These are phyloP conservation scores for Euphydryas editha DNA, from an alignment of 2,888 invertebrate genomes.

Conservation along the genomic window DNA sequence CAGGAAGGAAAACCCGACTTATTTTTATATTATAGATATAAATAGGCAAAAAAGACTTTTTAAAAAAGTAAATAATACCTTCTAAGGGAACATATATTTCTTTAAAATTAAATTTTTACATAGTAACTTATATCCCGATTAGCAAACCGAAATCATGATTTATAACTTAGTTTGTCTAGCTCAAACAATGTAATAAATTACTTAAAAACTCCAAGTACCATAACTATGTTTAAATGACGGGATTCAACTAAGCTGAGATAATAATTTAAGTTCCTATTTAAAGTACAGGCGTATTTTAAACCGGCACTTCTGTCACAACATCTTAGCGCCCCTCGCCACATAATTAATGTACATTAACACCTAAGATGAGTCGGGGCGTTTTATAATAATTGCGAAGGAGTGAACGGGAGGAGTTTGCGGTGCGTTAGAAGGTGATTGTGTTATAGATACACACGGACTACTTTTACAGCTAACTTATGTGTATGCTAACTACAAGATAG, in stretches of 20 bases:
- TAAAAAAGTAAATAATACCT: too few relatives aligned
- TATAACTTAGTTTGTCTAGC: background rate
- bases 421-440: slow-evolving; percentile 53
- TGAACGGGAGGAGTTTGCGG: slow-evolving; percentile 55
- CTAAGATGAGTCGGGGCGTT: slow-evolving; percentile 65
- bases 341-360: slow-evolving; percentile 77
- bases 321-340: slow-evolving; percentile 58
- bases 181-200: background rate
- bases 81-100: too few relatives aligned
- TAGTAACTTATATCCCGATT: background rate
- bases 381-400: slow-evolving; percentile 61
- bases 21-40: too few relatives aligned
- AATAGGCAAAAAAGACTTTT: too few relatives aligned
- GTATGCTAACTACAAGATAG: background rate
- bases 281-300: slow-evolving; percentile 61
- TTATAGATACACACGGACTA: slow-evolving; percentile 54
- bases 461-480: slow-evolving; percentile 18
- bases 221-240: slow-evolving; percentile 21
- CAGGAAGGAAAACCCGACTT: too few relatives aligned
- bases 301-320: slow-evolving; percentile 64
- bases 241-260: slow-evolving; percentile 33
- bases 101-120: too few relatives aligned
- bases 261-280: slow-evolving; percentile 48
- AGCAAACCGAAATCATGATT: background rate
- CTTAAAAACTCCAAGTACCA: background rate